Conservation (phyloP, 2,888 invertebrate genomes). For the Sepioteuthis lessoniana region DNA sequence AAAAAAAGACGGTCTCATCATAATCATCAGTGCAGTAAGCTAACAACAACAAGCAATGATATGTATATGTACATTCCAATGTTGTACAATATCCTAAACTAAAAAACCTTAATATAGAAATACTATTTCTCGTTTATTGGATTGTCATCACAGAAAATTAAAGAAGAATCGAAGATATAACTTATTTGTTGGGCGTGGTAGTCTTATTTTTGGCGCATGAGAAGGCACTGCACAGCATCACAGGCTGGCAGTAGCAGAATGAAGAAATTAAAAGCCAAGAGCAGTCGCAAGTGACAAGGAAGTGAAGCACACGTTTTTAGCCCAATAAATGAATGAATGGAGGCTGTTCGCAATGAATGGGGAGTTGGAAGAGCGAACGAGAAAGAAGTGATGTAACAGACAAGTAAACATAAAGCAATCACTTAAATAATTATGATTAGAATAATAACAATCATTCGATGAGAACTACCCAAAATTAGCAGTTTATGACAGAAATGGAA, state of each 20-base stretch:
- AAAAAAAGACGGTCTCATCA: background rate
- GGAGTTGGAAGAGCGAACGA: background rate
- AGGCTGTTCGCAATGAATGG: background rate
- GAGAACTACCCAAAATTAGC: background rate
- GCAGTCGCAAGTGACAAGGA: constrained; percentile 33
- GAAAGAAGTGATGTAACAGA: background rate
- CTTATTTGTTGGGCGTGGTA: constrained; percentile 13
- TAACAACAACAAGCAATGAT: background rate
- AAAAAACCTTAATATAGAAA: background rate
- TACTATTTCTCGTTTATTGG: background rate
- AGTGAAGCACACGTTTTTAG: background rate
- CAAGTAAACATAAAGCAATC: background rate
- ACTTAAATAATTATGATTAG: background rate
- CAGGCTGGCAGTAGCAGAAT: constrained; percentile 16
- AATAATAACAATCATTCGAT: background rate
- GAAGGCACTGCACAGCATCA: constrained; percentile 3
- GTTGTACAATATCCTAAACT: background rate
- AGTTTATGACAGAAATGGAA: background rate
- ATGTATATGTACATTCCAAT: background rate
- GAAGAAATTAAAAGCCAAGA: background rate
- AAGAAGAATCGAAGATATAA: background rate
- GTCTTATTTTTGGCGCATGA: background rate
- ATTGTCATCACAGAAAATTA: background rate
- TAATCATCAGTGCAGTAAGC: background rate
- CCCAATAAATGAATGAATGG: constrained; percentile 23